A percentile compares a stretch with the other conserved stretches of the same genome.
phyloP scores from a whole-genome alignment of 2,888 invertebrate genomes.

The Diarsia brunnea region DNA sequence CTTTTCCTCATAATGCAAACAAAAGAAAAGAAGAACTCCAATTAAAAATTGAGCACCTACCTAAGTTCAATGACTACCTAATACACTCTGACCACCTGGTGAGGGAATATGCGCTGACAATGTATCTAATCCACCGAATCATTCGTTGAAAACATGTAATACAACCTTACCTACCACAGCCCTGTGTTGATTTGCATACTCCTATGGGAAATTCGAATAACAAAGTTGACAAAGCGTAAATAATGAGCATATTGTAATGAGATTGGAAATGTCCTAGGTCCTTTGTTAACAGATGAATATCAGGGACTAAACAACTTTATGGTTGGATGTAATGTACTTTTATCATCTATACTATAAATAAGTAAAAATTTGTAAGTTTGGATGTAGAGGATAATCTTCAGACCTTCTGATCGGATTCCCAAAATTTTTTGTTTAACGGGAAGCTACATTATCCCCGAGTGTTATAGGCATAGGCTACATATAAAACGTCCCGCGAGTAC shows the following conservation, averaged over 20 bases:
- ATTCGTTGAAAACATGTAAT: background rate
- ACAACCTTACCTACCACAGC: background rate
- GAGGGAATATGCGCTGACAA: background rate
- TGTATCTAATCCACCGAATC: background rate
- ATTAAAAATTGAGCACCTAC: background rate
- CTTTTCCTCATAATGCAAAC: background rate
- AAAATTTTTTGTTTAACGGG: no score
- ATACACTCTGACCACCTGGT: background rate
- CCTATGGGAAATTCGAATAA: background rate
- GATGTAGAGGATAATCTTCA: no score
- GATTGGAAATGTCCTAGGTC: background rate
- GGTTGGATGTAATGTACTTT: no score
- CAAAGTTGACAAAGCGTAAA: background rate
- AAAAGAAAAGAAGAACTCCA: background rate
- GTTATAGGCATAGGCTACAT: no score
- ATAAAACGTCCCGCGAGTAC: no score
- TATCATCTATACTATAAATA: no score
- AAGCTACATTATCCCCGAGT: no score
- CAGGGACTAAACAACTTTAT: background rate
- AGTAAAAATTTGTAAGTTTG: no score
- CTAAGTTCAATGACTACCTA: background rate
- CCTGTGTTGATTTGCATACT: background rate
- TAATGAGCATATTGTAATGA: background rate
- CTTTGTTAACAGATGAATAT: background rate
- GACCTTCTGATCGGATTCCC: no score